phyloP scores from a whole-genome alignment of 2,888 invertebrate genomes.

The Acanthosepion esculentum region DNA sequence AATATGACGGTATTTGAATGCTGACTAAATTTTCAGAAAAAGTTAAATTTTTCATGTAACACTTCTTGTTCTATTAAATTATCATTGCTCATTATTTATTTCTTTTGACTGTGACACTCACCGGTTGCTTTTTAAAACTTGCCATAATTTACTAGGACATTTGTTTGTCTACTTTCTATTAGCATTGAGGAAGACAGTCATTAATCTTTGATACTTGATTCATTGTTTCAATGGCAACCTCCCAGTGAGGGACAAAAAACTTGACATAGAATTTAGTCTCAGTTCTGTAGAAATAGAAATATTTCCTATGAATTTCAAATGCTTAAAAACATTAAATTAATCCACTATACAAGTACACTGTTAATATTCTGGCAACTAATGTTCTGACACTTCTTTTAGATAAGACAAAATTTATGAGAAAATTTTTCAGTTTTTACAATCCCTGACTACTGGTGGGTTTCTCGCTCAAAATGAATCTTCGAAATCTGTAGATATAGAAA shows the following conservation, averaged over 20 bases:
- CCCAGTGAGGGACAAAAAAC: neutral
- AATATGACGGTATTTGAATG: neutral
- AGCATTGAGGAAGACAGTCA: neutral
- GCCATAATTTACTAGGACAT: neutral
- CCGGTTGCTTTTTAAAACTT: neutral
- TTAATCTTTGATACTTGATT: neutral
- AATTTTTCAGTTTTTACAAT: no score
- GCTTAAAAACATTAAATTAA: no score
- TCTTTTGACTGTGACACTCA: neutral
- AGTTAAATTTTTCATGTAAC: neutral
- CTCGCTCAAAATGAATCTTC: no score
- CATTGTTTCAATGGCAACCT: neutral
- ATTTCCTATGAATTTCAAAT: no score
- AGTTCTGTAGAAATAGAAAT: no score
- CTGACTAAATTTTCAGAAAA: neutral
- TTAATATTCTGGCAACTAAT: no score
- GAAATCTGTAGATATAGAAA: no score
- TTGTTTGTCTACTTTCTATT: neutral
- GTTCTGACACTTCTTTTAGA: no score
- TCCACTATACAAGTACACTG: no score
- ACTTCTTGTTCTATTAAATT: neutral
- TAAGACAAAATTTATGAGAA: no score
- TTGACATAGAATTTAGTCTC: no score
- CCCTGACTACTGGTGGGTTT: no score
- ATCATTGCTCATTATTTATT: neutral